A percentile compares a stretch with the other conserved stretches of the same genome.
phyloP scores from a whole-genome alignment of 2,888 invertebrate species.

The Drosophila kokeensis region DNA sequence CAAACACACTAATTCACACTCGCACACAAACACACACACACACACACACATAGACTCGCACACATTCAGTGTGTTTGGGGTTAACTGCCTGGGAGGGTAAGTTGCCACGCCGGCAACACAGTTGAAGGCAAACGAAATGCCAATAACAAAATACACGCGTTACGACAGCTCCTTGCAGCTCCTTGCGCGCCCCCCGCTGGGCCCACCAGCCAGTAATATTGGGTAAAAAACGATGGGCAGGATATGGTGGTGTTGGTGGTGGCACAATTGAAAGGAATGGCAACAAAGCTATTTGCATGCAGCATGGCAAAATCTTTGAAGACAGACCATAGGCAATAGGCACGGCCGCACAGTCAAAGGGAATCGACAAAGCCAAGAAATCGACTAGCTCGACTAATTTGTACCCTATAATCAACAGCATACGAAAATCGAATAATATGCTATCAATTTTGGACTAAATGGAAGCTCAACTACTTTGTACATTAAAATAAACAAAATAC shows the following conservation, averaged over 20 bases:
- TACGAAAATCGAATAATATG: background rate
- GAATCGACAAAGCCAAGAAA: constrained; percentile 26
- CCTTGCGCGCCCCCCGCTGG: background rate
- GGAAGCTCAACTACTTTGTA: too few relatives aligned
- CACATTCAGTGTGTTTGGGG: constrained; percentile 26
- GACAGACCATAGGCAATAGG: constrained; percentile 41
- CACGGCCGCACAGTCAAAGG: constrained; percentile 42
- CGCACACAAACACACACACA: constrained; percentile 19
- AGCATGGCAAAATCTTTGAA: constrained; percentile 54
- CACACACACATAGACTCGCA: background rate
- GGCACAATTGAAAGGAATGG: constrained; percentile 33
- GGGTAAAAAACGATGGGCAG: constrained; percentile 16
- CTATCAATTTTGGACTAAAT: background rate
- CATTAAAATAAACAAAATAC: too few relatives aligned
- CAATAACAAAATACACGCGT: constrained; percentile 59
- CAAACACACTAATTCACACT: constrained; percentile 20
- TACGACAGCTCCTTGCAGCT: constrained; percentile 40
- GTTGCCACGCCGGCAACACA: constrained; percentile 17
- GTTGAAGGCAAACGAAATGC: constrained; percentile 36
- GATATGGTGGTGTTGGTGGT: background rate
- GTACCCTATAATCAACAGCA: background rate
- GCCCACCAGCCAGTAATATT: constrained; percentile 23
- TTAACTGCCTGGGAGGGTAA: constrained; percentile 28
- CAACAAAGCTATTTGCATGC: constrained; percentile 63
- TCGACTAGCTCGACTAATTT: background rate